These are phyloP conservation scores for Alethe castanea DNA, from an alignment of 2,113 vertebrate species.

Conservation along the genomic window DNA sequence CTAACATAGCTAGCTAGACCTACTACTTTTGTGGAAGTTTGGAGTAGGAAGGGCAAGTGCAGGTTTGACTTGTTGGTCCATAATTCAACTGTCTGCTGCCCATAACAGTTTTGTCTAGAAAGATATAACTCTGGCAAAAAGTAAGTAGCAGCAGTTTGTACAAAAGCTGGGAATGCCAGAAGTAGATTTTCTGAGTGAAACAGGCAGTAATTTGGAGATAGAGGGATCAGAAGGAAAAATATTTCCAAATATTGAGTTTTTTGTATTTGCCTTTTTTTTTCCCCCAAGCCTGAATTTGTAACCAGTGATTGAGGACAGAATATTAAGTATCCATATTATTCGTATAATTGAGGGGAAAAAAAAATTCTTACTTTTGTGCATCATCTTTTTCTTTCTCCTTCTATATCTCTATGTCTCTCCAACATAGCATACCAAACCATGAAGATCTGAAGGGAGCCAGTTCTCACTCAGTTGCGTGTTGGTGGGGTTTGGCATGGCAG, in stretches of 20 bases:
- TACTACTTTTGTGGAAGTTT: background rate
- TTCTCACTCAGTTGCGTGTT: background rate
- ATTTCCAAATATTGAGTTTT: background rate
- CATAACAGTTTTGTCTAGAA: background rate
- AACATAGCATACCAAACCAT: background rate
- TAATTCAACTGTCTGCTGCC: background rate
- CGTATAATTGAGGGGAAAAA: background rate
- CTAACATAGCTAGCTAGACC: background rate
- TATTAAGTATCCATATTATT: background rate
- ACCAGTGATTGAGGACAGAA: background rate
- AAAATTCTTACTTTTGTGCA: background rate
- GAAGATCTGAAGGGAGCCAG: background rate
- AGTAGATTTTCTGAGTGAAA: background rate
- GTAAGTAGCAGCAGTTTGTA: background rate
- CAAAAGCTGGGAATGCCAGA: background rate
- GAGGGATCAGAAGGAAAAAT: background rate
- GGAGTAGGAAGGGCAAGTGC: background rate
- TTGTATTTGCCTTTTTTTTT: background rate
- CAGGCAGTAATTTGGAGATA: background rate
- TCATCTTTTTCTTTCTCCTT: background rate
- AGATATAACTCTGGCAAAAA: background rate
- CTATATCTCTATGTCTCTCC: background rate
- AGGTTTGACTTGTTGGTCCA: background rate
- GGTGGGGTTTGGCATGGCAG: background rate
- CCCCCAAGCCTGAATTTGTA: background rate